Evolutionary conservation across 2,888 invertebrate genomes (phyloP), one percentile per base, ranked within the genome.

Genomic region (Mesorhabditis spiculigera): DNA sequence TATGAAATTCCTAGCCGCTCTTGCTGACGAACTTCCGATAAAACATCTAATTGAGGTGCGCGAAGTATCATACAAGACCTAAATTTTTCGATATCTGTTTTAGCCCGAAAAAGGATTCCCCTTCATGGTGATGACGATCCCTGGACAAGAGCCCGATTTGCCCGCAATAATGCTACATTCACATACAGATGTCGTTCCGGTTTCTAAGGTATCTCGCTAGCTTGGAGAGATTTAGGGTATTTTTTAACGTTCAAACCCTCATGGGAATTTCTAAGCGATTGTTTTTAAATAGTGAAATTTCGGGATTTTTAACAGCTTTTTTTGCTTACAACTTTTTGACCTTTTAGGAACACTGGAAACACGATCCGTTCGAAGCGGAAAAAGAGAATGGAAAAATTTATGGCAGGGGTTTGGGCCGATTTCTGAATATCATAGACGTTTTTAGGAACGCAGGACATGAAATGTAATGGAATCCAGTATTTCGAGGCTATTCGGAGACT

Each of bases 381-480:
- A 50, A 50, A 50, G 58, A 50, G n/a, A 50, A 50, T 10, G 58
- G 58, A 50, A 50, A 50, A 13, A 50, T 50, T 50, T 50, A 50
- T 50, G 58, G 58, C 8, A 50, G 58, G n/a, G 58, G 58, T 50
- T 50, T 50, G 58, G n/a, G n/a, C 10, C 58, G 58, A 13, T 50
- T 50, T 50, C n/a, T 50, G 0, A 50, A 50, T 50, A 1, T 28
- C 28, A 28, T 28, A 28, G 28, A 3, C 58, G n/a, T 13, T 50
- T 50, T 50, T 50, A 50, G 58, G 58, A 10, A n/a, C 58, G n/a
- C 58, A 50, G n/a, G 58, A 50, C n/a, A 50, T 50, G 58, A 50
- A 50, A 50, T 50, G 10, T 13, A 50, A 50, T 50, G 58, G 58
- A 50, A 50, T 50, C n/a, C 58, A 50, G n/a, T 50, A 50, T 3